These are phyloP conservation scores for Phodopus roborovskii DNA, from an alignment of 2,113 vertebrate genomes.

Conservation along the genomic window DNA sequence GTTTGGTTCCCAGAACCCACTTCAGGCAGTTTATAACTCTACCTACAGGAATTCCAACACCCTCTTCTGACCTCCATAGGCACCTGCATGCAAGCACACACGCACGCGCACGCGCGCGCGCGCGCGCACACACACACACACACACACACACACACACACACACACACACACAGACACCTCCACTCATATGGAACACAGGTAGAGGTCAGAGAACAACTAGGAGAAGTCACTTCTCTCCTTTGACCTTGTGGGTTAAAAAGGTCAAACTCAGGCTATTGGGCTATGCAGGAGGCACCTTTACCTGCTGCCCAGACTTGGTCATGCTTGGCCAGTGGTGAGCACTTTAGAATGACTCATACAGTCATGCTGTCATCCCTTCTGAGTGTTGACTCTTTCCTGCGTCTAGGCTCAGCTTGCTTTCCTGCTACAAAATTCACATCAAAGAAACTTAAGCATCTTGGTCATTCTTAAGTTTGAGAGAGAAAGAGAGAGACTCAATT, in stretches of 20 bases:
- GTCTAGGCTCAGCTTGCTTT: neutral
- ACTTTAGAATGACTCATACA: neutral
- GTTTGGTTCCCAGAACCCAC: neutral
- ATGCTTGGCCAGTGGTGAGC: neutral
- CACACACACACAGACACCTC: neutral
- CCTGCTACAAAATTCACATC: conserved; percentile 12
- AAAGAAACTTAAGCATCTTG: conserved; percentile 24
- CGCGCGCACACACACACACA: too few species aligned
- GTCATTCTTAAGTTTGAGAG: neutral
- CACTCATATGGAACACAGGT: neutral
- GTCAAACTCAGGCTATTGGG: neutral
- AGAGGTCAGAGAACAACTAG: neutral
- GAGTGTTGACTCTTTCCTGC: neutral
- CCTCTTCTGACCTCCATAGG: neutral
- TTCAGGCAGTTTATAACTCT: neutral
- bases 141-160: too few species aligned
- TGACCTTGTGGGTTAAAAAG: neutral
- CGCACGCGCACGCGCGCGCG: too few species aligned
- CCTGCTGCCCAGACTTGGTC: neutral
- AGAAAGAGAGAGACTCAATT: neutral
- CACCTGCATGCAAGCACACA: too few species aligned
- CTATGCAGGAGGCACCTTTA: neutral
- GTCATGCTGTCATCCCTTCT: neutral
- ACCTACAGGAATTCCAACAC: neutral
- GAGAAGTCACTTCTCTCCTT: neutral